A percentile compares a stretch with the other conserved stretches of the same genome.
These are phyloP conservation scores for Cyphomyrus plagiostoma DNA, from an alignment of 2,113 vertebrate genomes.

Conservation along the genomic window DNA sequence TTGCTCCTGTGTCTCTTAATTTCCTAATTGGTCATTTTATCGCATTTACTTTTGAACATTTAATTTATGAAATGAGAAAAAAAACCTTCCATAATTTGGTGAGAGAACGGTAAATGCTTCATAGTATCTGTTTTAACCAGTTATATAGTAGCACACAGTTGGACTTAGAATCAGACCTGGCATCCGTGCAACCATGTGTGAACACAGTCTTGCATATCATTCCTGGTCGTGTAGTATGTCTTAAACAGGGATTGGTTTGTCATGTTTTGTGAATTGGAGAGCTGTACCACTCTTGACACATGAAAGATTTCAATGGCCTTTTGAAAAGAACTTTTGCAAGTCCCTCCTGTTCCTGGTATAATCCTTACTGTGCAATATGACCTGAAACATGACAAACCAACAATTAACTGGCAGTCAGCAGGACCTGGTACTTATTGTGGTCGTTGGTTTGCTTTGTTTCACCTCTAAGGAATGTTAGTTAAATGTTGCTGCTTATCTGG, in stretches of 20 bases:
- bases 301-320: not conserved
- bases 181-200: not conserved
- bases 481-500: not conserved
- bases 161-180: not conserved
- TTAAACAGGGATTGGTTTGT: not conserved
- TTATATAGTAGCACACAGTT: not conserved
- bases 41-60: not conserved
- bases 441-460: not conserved
- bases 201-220: not conserved
- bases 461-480: not conserved
- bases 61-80: not conserved
- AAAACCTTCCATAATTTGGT: not conserved
- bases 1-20: not conserved
- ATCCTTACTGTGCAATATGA: not conserved
- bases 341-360: not conserved
- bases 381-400: not conserved
- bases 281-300: not conserved
- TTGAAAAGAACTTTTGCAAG: not conserved
- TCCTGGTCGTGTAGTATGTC: not conserved
- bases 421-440: not conserved
- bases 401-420: not conserved
- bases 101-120: not conserved
- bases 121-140: not conserved
- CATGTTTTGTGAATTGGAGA: not conserved
- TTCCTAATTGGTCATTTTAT: not conserved